A percentile compares a stretch with the other conserved stretches of the same genome.
phyloP scores from a whole-genome alignment of 2,797 vertebrate species.

The Xyrichtys novacula region DNA sequence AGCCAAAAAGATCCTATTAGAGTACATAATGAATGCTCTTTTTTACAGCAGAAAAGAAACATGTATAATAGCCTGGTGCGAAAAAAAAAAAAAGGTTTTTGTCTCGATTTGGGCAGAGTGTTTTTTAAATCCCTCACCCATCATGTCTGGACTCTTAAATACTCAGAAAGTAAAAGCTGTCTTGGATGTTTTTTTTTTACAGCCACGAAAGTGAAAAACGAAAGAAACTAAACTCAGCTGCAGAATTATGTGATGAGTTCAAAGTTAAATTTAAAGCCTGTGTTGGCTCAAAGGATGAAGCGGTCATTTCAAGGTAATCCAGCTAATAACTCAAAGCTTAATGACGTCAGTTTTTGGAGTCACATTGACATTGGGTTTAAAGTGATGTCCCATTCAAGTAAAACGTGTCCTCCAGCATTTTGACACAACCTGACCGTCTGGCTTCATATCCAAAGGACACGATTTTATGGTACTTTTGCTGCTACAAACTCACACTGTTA shows the following conservation, averaged over 20 bases:
- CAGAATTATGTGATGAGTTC: background rate
- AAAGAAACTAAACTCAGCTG: background rate
- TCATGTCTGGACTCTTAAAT: too few species aligned
- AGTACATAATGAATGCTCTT: too few species aligned
- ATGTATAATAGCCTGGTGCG: too few species aligned
- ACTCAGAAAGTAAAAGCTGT: background rate
- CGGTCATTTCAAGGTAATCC: constrained; percentile 45
- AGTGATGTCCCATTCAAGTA: background rate
- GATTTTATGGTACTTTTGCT: constrained; percentile 29
- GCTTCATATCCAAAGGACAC: constrained; percentile 27
- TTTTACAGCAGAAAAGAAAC: too few species aligned
- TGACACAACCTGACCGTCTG: constrained; percentile 27
- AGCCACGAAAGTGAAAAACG: too few species aligned
- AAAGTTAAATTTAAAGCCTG: constrained; percentile 8
- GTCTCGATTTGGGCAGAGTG: too few species aligned
- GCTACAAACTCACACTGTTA: constrained; percentile 46
- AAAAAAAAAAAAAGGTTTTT: too few species aligned
- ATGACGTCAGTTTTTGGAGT: constrained; percentile 26
- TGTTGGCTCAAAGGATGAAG: constrained; percentile 15
- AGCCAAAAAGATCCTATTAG: too few species aligned
- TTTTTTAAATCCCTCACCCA: too few species aligned
- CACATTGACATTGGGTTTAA: constrained; percentile 38
- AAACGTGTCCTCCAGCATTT: constrained; percentile 12
- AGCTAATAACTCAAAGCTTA: constrained; percentile 22
- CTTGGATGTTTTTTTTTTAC: background rate